Percentiles rank a stretch among this genome's conserved stretches.
phyloP scores from a whole-genome alignment of 1,140 invertebrate genomes.

The Diabrotica virgifera region DNA sequence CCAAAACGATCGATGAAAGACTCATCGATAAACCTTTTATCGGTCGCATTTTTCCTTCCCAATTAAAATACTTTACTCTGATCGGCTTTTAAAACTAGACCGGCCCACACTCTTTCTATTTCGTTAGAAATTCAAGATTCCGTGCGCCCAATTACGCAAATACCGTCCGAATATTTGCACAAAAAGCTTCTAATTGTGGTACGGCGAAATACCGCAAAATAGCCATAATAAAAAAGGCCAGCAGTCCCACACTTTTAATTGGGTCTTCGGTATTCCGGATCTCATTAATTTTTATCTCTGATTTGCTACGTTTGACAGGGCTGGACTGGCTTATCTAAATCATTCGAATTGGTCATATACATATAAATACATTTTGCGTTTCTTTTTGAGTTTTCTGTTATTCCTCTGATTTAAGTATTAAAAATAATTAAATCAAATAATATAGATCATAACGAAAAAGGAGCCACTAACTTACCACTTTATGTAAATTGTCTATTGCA shows the following conservation, averaged over 20 bases:
- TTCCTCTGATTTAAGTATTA: too few species aligned
- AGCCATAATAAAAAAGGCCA: background rate
- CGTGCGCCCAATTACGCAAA: background rate
- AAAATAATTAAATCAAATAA: too few species aligned
- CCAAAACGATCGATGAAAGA: background rate
- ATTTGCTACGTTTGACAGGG: background rate
- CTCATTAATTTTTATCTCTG: slow-evolving; percentile 38
- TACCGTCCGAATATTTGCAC: background rate
- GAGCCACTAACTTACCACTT: too few species aligned
- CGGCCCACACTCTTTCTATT: background rate
- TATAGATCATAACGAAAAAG: too few species aligned
- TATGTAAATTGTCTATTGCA: too few species aligned
- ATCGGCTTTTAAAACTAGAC: background rate
- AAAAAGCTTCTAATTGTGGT: background rate
- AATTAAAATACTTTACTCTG: background rate
- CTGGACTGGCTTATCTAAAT: background rate
- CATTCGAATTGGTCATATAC: too few species aligned
- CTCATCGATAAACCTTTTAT: background rate
- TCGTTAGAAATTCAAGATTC: background rate
- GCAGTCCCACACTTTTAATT: slow-evolving; percentile 28
- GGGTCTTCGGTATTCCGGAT: slow-evolving; percentile 21
- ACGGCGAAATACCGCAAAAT: background rate
- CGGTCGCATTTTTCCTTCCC: background rate
- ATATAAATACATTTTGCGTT: too few species aligned
- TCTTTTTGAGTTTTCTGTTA: too few species aligned